Base-by-base conservation (phyloP, 2,888 invertebrate genomes). In the Nipponacmea schrenckii region DNA sequence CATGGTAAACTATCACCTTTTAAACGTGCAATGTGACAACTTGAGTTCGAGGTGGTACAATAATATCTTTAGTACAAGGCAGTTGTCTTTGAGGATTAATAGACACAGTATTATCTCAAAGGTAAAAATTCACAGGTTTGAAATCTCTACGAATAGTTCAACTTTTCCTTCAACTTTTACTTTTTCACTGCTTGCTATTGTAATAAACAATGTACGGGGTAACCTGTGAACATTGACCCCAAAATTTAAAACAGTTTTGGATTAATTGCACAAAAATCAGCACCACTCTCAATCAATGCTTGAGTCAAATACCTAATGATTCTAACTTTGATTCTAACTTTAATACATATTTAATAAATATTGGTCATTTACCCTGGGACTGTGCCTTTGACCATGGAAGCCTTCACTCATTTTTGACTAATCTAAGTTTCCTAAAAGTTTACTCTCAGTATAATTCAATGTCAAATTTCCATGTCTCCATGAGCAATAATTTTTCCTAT, bases 1-100 rank as follows among this genome's bases (percentile, higher is more conserved):
- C 64, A 64, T 64, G 64, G 64, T 64, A 64, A 31, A 64, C 39
- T 31, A 20, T 39, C 39, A 12, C 64, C 64, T 64, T 64, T 64
- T 27, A 64, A 12, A 20, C 45, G 39, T n/a, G 64, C 64, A 45
- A 39, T 20, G 24, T 64, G 14, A 31, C 39, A 31, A 64, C 64
- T 56, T 56, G 56, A 56, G 20, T 20, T 56, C 20, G 56, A 20
- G 56, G 20, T 56, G 56, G 56, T 20, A 56, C 56, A 56, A 56
- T 20, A 56, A 56, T 56, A 56, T 56, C 56, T 56, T 56, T 56
- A 8, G 56, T 56, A n/a, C 1, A 56, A 24, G 56, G 12, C 65
- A 65, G 31, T 44, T 65, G 27, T 65, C 65, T 65, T 7, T 31
- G 39, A 20, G 65, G 45, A 44, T 65, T 45, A 31, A 65, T 20